Evolutionary conservation across 2,113 vertebrate species (phyloP), one percentile per base, ranked within the genome.

Genomic region (Ammodramus savannarum): DNA sequence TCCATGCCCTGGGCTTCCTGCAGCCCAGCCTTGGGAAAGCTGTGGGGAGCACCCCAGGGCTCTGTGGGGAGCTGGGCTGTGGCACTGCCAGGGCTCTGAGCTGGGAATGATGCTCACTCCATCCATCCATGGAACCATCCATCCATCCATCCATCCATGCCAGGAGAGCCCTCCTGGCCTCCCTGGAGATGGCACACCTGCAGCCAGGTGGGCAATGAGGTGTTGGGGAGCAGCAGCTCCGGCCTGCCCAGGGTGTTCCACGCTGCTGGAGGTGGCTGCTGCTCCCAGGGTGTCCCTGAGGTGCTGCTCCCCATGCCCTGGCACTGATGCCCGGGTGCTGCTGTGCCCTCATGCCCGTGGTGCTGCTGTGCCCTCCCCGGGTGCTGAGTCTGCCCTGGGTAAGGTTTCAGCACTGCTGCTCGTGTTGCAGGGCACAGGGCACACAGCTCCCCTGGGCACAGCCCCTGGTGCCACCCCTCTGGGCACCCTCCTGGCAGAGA

Each of bases 201-300:
- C 65, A 20, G 36, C 8, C 20, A 5, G 1, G 4, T 1, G 7
- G 21, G 2, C 21, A 3, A 1, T 4, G 13, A 26, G 20, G 23
- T 4, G 54, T 11, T 11, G 0, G 1, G 3, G 10, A 58, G 67
- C 77, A 41, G 85, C 1, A 7, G 73, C 52, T 83, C 52, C 31
- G 16, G 16, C 3, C 21, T 15, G 27, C 43, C 39, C 9, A 0
- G 4, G 4, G 74, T 16, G 3, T 48, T 69, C 88, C 16, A 43
- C 17, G 19, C 18, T 43, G 43, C 43, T 44, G 23, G 23, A 23
- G 21, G 22, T 6, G 46, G 46, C 22, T 48, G 46, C 48, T 49
- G 48, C 46, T 48, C 41, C 41, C 39, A 13, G 39, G 15, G 39
- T 41, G 39, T 41, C 14, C 41, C 41, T 17, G 3, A 4, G 51